Conservation (phyloP, 2,888 invertebrate species). For the Eupithecia exiguata region DNA sequence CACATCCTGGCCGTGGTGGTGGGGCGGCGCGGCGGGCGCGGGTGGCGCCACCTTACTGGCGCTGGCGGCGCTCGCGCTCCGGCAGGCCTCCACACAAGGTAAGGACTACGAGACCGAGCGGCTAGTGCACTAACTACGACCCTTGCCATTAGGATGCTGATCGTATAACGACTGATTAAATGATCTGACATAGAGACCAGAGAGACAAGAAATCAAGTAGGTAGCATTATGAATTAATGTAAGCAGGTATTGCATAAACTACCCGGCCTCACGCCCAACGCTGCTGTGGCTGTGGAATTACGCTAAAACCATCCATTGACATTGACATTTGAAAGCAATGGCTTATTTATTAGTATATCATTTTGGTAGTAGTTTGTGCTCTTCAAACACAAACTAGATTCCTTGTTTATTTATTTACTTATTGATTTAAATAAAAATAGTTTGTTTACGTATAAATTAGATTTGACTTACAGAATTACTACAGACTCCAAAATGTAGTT, state of each 20-base stretch:
- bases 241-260: not conserved
- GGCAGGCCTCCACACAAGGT: constrained; percentile 66
- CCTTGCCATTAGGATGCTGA: not conserved
- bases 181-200: not conserved
- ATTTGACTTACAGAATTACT: too few species aligned
- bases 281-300: too few species aligned
- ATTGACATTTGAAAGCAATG: too few species aligned
- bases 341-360: too few species aligned
- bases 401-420: too few species aligned
- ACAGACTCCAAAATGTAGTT: too few species aligned
- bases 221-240: not conserved
- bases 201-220: not conserved
- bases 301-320: too few species aligned
- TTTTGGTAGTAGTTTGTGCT: too few species aligned
- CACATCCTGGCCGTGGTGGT: constrained; percentile 54
- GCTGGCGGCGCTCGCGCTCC: constrained; percentile 64
- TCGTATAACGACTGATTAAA: not conserved
- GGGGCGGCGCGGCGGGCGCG: constrained; percentile 66
- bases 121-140: constrained; percentile 49
- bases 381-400: too few species aligned
- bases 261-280: too few species aligned
- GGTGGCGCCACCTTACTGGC: constrained; percentile 67
- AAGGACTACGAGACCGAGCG: constrained; percentile 58
- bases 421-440: too few species aligned
- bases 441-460: too few species aligned